phyloP scores from a whole-genome alignment of 2,888 invertebrate genomes.

The Ophonus ardosiacus region DNA sequence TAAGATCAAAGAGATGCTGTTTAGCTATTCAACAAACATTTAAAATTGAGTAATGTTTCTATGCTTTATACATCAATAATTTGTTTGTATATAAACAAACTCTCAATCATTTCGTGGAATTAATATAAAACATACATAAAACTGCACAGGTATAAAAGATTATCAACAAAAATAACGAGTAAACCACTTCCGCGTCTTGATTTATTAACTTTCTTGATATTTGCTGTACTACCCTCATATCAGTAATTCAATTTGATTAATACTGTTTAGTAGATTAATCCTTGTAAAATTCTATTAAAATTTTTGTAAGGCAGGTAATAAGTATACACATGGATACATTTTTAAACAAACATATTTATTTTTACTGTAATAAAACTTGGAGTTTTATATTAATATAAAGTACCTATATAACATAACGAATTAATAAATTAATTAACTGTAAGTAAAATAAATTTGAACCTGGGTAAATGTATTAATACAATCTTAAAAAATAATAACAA shows the following conservation, averaged over 20 bases:
- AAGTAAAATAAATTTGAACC: conserved; percentile 58
- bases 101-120: conserved; percentile 5
- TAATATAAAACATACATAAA: neutral
- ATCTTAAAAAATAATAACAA: conserved; percentile 58
- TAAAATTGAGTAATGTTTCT: neutral
- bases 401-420: conserved; percentile 58
- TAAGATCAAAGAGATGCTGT: neutral
- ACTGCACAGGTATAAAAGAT: neutral
- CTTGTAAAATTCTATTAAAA: neutral
- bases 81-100: conserved; percentile 12
- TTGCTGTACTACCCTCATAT: neutral
- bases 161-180: conserved; percentile 2
- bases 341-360: conserved; percentile 56
- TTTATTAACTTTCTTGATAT: neutral
- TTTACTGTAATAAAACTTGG: conserved; percentile 52
- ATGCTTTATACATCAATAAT: neutral
- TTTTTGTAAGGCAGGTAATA: neutral
- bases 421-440: conserved; percentile 59
- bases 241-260: neutral
- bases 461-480: conserved; percentile 60
- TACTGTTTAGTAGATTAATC: neutral
- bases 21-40: no score
- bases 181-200: conserved; percentile 14
- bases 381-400: conserved; percentile 55
- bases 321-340: conserved; percentile 1